Base-by-base conservation (phyloP, 2,113 vertebrate species). In the Oriolus oriolus region DNA sequence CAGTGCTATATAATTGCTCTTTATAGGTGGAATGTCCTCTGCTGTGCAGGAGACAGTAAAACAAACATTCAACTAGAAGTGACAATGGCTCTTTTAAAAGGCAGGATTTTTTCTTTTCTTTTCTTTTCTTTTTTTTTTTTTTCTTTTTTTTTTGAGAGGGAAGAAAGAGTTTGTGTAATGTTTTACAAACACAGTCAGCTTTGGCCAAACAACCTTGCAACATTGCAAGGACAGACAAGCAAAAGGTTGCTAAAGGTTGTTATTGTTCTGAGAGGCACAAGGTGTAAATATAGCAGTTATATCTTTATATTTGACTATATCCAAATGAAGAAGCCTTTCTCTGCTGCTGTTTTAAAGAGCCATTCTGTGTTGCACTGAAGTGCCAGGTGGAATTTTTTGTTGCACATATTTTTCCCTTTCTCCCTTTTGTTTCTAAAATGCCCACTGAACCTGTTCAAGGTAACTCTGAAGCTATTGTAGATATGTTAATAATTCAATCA, bases 81-180 rank as follows among this genome's bases (percentile, higher is more conserved):
- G 95, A 97, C 96, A 97, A 95, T 93, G 84, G 84, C 61, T 92
- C 95, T 92, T 96, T 98, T 96, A 97, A 97, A 98, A 97, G 77
- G 60, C 74, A 96, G 77, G 78, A 52, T 64, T 70, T 39, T 52
- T 81, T 37, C 16, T 3, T 13, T 35, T n/a, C 9, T 19, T 18
- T 28, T 7, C 5, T 35, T 35, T 33, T 12, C 22, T 73, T 52
- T n/a, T 79, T 83, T 18, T 28, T 7, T 6, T 35, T 35, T 33
- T 12, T 24, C 70, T 52, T n/a, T 79, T 83, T 92, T 59, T 63
- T 64, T 24, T 12, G 45, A 77, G 87, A 76, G 78, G 44, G n/a
- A 92, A 96, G 84, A 85, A 91, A 75, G 88, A 87, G 64, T 95
- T 97, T 93, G 77, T 95, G 76, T 68, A 86, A 56, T 30, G 73